phyloP scores from a whole-genome alignment of 1,140 invertebrate genomes.

The Drosophila burlai region DNA sequence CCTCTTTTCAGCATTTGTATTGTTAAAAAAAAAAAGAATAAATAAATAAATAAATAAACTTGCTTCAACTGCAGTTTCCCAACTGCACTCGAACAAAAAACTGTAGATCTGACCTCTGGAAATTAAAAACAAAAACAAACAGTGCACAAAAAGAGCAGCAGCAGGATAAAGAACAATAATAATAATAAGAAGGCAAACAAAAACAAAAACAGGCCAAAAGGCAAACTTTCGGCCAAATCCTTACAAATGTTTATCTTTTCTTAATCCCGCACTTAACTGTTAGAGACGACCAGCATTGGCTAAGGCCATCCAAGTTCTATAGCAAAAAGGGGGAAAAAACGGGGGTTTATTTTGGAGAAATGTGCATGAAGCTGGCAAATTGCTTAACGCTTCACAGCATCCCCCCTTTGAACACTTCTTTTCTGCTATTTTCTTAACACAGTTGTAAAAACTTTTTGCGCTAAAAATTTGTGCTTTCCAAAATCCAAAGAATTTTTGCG shows the following conservation, averaged over 20 bases:
- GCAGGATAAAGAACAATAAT: conserved; percentile 44
- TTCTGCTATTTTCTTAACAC: conserved; percentile 75
- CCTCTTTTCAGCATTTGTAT: neutral
- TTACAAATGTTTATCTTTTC: conserved; percentile 85
- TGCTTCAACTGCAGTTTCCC: conserved; percentile 15
- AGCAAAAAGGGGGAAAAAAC: no score
- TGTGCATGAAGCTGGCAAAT: conserved; percentile 80
- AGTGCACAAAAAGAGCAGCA: conserved; percentile 33
- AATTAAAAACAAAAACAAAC: conserved; percentile 22
- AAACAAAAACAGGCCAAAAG: conserved; percentile 70
- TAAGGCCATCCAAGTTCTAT: conserved; percentile 20
- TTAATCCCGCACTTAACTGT: conserved; percentile 84
- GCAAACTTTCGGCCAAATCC: conserved; percentile 83
- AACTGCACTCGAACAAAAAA: conserved; percentile 38
- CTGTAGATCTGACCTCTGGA: neutral
- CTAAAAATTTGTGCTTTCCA: conserved; percentile 63
- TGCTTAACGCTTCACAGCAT: conserved; percentile 76
- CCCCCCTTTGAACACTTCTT: conserved; percentile 10
- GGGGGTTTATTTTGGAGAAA: conserved; percentile 12
- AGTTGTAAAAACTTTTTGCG: conserved; percentile 76
- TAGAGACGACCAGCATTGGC: conserved; percentile 69
- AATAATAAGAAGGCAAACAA: conserved; percentile 78
- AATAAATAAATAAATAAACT: conserved; percentile 10
- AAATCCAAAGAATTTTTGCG: conserved; percentile 52
- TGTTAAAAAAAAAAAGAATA: neutral